Conservation (phyloP, 2,888 invertebrate species). For the Sinhomidia bicolor region DNA sequence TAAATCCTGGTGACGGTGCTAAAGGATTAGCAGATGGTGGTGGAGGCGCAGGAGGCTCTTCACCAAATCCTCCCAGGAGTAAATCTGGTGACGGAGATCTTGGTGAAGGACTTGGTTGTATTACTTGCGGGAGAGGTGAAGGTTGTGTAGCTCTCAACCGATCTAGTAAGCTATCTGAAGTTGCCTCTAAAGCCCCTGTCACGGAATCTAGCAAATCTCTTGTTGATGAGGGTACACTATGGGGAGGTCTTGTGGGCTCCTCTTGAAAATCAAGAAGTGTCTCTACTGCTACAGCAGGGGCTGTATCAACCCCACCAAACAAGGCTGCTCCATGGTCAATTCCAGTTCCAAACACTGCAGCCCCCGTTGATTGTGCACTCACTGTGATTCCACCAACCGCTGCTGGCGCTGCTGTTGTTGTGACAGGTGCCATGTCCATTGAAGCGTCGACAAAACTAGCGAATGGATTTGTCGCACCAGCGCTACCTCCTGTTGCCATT, state of each 20-base stretch:
- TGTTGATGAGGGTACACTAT: conserved; percentile 84
- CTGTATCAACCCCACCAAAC: conserved; percentile 73
- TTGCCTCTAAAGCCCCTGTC: conserved; percentile 93
- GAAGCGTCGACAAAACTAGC: conserved; percentile 73
- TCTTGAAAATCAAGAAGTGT: conserved; percentile 61
- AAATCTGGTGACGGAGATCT: conserved; percentile 79
- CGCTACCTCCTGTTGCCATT: conserved; percentile 42
- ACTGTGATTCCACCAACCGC: neutral
- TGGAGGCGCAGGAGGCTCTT: conserved; percentile 77
- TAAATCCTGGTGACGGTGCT: conserved; percentile 70
- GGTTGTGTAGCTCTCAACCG: conserved; percentile 93
- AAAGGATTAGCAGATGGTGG: conserved; percentile 80
- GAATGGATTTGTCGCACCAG: conserved; percentile 76
- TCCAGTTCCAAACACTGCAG: conserved; percentile 68
- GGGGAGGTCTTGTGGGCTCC: conserved; percentile 65
- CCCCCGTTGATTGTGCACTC: conserved; percentile 61
- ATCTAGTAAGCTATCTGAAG: conserved; percentile 91
- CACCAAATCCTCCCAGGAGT: conserved; percentile 67
- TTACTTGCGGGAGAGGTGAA: conserved; percentile 86
- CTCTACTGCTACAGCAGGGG: conserved; percentile 62
- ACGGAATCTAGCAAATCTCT: conserved; percentile 93
- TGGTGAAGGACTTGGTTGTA: conserved; percentile 91
- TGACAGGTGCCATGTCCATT: conserved; percentile 37
- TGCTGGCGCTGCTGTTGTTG: conserved; percentile 15
- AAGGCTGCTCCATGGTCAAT: conserved; percentile 63